Evolutionary conservation across 1,140 invertebrate genomes (phyloP), one percentile per base, ranked within the genome.

Genomic region (Calephelis virginiensis): DNA sequence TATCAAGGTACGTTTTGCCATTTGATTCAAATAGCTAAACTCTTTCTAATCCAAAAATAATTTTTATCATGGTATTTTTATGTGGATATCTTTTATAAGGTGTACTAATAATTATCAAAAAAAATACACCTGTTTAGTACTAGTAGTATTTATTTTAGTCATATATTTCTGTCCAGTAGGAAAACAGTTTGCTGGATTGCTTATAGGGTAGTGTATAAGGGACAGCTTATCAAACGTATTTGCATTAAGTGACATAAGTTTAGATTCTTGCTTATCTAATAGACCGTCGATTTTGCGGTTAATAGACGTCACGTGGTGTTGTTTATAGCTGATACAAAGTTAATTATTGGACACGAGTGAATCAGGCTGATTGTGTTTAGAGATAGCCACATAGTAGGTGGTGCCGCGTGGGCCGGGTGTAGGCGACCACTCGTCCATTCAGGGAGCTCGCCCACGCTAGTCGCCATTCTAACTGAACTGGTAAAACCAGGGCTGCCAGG

Each of bases 341-440:
- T 63, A 63, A 63, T 63, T 63, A 63, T 63, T 63, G 46, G 48
- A 38, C 12, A 11, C 62, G 62, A 38, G 62, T 38, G 62, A 63
- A 63, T 63, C 47, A 63, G 47, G 62, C 62, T 63, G 62, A 59
- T 59, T 59, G 56, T 59, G 46, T 48, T 49, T 49, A 38, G 47
- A 47, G 62, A 61, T 53, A 68, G 53, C 61, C 68, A 50, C 60
- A 69, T 60, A 43, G 65, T 68, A 65, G 64, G 61, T 61, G 56
- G 61, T 38, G 64, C 63, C 66, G 75, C 68, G 73, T 74, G 63
- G 77, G 77, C 68, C 53, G 75, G 28, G 73, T 77, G 80, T 78
- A 74, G 76, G 82, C 74, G 78, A 69, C 73, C 74, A 77, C 75
- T 70, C 73, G 77, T 70, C 80, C 83, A 85, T 85, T 86, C 77